Conservation (phyloP, 2,797 vertebrate species). For the Propithecus deckenii region DNA sequence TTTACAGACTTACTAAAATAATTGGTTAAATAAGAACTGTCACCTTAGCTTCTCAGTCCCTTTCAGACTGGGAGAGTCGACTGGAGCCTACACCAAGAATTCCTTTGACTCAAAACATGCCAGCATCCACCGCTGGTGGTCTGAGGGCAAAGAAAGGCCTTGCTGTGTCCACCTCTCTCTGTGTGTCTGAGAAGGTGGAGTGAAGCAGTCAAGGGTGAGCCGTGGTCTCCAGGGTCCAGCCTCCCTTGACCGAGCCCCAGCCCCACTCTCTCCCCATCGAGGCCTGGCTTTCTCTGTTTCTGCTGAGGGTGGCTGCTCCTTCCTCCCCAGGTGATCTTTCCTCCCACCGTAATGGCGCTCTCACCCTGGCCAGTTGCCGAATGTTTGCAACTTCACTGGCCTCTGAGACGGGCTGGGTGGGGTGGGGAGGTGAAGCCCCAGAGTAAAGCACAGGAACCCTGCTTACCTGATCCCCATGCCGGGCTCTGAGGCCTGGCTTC, state of each 20-base stretch:
- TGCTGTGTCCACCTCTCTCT: neutral
- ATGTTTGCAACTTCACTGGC: neutral
- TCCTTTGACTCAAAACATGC: neutral
- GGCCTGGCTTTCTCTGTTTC: neutral
- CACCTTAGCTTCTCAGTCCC: neutral
- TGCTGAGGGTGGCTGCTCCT: neutral
- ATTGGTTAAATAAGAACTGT: conserved; percentile 17
- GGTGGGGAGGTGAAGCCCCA: neutral
- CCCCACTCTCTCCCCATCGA: too few species aligned
- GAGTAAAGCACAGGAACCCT: neutral
- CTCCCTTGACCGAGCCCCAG: neutral
- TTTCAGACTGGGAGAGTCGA: neutral
- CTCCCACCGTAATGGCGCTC: neutral
- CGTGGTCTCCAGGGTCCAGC: neutral
- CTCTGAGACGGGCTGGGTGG: neutral
- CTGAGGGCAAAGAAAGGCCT: neutral
- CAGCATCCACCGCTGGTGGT: neutral
- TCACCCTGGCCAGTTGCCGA: neutral
- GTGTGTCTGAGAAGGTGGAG: neutral
- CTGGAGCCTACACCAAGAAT: neutral
- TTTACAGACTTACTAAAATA: conserved; percentile 24
- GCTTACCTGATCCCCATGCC: neutral
- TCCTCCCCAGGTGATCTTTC: neutral
- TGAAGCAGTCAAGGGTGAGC: neutral
- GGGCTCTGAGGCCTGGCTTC: neutral